phyloP scores from a whole-genome alignment of 1,140 invertebrate species.

The Tribolium castaneum region DNA sequence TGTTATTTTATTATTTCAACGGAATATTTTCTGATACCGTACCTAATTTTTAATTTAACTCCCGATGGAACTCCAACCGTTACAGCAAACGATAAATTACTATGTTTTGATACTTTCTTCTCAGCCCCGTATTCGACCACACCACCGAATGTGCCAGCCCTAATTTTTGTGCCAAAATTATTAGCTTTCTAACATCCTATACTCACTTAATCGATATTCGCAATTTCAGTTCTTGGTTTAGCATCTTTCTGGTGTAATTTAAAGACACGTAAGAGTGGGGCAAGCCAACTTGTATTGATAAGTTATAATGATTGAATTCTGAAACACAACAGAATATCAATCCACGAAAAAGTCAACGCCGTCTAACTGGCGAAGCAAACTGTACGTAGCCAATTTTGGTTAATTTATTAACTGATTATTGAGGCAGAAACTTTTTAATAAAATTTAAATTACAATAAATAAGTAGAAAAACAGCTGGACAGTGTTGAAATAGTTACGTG shows the following conservation, averaged over 20 bases:
- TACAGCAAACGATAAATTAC: constrained; percentile 86
- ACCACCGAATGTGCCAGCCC: constrained; percentile 87
- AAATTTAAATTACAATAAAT: too few relatives aligned
- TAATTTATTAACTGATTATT: too few relatives aligned
- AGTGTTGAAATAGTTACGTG: not conserved
- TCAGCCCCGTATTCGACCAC: constrained; percentile 91
- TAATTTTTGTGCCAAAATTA: constrained; percentile 62
- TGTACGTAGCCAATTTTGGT: too few relatives aligned
- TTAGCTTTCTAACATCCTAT: not conserved
- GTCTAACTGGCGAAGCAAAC: too few relatives aligned
- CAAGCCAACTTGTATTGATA: constrained; percentile 83
- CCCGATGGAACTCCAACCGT: constrained; percentile 86
- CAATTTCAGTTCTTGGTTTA: constrained; percentile 81
- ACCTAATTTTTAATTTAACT: constrained; percentile 91
- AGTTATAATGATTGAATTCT: constrained; percentile 68
- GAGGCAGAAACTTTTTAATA: too few relatives aligned
- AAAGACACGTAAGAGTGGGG: constrained; percentile 82
- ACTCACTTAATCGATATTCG: constrained; percentile 82
- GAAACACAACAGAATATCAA: constrained; percentile 42
- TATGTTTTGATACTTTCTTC: constrained; percentile 92
- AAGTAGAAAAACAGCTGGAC: too few relatives aligned
- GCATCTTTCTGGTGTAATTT: constrained; percentile 81
- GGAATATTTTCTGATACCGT: constrained; percentile 32
- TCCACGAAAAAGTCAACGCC: too few relatives aligned
- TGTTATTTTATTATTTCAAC: not conserved